Evolutionary conservation across 1,140 invertebrate genomes (phyloP).

Genomic region (Acromyrmex charruanus): DNA sequence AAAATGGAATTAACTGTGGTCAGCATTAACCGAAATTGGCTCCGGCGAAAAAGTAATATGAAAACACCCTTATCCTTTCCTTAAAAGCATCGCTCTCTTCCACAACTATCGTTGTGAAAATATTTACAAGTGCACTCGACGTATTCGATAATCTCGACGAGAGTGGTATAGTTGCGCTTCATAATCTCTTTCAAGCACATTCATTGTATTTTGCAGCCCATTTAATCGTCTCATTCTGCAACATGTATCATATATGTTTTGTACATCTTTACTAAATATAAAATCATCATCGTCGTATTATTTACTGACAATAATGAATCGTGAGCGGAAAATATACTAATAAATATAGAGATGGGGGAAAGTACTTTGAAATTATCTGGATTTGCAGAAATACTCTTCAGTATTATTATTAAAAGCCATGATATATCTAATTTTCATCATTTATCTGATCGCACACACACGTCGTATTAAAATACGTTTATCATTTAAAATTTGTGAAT

Average conservation of each 20-base stretch:
- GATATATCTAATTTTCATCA: constrained; percentile 9
- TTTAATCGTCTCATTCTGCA: not conserved
- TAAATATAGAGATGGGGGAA: not conserved
- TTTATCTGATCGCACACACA: not conserved
- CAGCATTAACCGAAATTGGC: constrained; percentile 46
- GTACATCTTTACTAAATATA: not conserved
- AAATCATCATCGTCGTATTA: constrained; percentile 26
- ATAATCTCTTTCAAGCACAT: constrained; percentile 42
- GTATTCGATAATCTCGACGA: constrained; percentile 37
- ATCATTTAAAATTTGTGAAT: constrained; percentile 40
- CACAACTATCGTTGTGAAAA: constrained; percentile 8
- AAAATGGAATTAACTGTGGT: constrained; percentile 56
- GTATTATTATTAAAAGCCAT: not conserved
- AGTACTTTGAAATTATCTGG: constrained; percentile 9
- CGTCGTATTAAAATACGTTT: not conserved
- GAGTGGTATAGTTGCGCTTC: constrained; percentile 1
- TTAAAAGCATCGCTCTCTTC: constrained; percentile 13
- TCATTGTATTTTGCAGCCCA: constrained; percentile 10
- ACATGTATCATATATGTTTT: not conserved
- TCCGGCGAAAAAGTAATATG: constrained; percentile 27
- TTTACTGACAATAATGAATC: constrained; percentile 4
- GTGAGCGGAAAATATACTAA: constrained; percentile 11
- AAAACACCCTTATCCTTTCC: not conserved
- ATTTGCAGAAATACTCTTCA: not conserved
- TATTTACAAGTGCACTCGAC: constrained; percentile 9